Conservation (phyloP, 2,888 invertebrate genomes). For the Axea sp. region DNA sequence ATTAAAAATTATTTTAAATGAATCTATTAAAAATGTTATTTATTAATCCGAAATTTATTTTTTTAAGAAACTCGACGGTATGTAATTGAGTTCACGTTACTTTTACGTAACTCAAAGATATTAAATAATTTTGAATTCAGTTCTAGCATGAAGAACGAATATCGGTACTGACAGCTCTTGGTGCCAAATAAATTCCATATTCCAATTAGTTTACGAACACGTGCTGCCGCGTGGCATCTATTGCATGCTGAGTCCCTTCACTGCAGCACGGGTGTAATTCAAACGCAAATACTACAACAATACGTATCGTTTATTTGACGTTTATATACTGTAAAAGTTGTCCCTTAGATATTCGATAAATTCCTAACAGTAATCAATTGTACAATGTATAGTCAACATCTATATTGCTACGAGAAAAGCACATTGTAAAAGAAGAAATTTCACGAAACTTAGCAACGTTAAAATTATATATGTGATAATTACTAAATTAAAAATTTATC, state of each 20-base stretch:
- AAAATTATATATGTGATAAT: too few species aligned
- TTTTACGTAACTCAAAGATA: constrained; percentile 19
- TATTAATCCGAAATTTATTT: background rate
- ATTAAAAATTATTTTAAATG: too few species aligned
- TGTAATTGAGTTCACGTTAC: too few species aligned
- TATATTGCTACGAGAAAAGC: constrained; percentile 2
- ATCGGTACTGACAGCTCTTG: constrained; percentile 70
- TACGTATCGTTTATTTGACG: constrained; percentile 67
- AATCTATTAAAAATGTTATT: too few species aligned
- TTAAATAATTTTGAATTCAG: constrained; percentile 30
- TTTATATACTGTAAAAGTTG: constrained; percentile 56
- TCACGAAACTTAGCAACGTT: too few species aligned
- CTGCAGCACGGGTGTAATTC: constrained; percentile 69
- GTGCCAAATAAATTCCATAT: constrained; percentile 78
- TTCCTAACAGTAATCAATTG: constrained; percentile 42
- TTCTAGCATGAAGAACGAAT: constrained; percentile 28
- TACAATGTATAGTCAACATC: constrained; percentile 6
- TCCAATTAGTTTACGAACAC: constrained; percentile 79
- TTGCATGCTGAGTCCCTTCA: constrained; percentile 47
- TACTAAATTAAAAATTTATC: too few species aligned
- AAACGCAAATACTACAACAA: constrained; percentile 72
- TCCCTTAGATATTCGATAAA: constrained; percentile 37
- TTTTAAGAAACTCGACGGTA: too few species aligned
- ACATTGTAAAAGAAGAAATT: background rate
- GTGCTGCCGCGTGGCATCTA: constrained; percentile 75